These are phyloP conservation scores for Fragum fragum DNA, from an alignment of 2,888 invertebrate genomes.

Conservation along the genomic window DNA sequence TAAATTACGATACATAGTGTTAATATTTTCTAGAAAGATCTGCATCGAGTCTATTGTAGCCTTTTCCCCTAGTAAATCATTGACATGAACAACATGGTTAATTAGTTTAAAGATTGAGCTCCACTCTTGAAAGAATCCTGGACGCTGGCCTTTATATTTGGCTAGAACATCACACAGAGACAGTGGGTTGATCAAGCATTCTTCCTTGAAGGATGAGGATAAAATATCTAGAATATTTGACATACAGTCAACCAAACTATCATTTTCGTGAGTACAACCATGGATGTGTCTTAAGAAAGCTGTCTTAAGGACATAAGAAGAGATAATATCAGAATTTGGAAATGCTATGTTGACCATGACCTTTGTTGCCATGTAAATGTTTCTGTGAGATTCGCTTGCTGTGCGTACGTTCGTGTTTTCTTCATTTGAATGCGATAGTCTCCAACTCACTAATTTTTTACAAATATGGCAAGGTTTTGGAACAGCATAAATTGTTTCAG, in stretches of 20 bases:
- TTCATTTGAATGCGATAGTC: background rate
- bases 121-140: background rate
- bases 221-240: background rate
- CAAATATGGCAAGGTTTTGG: constrained; percentile 2
- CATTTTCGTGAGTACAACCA: background rate
- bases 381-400: background rate
- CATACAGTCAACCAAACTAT: background rate
- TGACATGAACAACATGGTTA: background rate
- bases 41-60: background rate
- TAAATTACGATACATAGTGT: background rate
- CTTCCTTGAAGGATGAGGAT: background rate
- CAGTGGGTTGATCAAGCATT: background rate
- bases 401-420: background rate
- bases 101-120: background rate
- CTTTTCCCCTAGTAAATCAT: background rate
- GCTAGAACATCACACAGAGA: background rate
- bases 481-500: background rate
- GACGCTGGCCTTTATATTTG: background rate
- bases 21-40: background rate
- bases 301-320: constrained; percentile 8
- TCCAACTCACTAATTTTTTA: background rate
- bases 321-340: background rate
- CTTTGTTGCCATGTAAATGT: background rate
- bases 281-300: background rate
- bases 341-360: background rate